phyloP scores from a whole-genome alignment of 2,113 vertebrate species.

The Silurus asotus region DNA sequence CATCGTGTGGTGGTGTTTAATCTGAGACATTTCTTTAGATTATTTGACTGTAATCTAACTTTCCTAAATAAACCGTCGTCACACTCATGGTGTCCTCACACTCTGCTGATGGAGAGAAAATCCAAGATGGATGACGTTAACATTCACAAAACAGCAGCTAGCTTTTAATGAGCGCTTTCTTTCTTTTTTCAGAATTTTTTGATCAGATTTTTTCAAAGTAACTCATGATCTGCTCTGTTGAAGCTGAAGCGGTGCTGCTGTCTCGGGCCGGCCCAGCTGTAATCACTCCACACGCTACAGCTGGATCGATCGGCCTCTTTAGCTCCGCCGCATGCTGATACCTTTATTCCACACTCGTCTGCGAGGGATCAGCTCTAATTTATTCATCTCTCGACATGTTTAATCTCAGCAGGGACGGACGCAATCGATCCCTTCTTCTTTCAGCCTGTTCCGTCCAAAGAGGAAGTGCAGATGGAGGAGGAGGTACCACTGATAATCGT shows the following conservation, averaged over 20 bases:
- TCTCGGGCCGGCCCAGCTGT: conserved; percentile 12
- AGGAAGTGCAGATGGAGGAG: conserved; percentile 11
- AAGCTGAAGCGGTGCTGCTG: background rate
- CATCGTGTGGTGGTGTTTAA: background rate
- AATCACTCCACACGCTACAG: conserved; percentile 26
- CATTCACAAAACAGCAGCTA: background rate
- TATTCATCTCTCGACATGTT: conserved; percentile 39
- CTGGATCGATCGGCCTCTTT: conserved; percentile 40
- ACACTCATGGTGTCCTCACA: background rate
- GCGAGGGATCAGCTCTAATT: conserved; percentile 37
- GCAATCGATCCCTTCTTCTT: conserved; percentile 32
- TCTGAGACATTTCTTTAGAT: background rate
- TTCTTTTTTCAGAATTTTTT: background rate
- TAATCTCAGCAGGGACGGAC: conserved; percentile 32
- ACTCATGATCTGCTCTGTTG: background rate
- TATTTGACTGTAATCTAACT: background rate
- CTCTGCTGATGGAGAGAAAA: background rate
- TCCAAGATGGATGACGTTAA: background rate
- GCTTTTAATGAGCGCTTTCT: background rate
- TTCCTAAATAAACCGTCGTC: background rate
- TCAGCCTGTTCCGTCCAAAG: conserved; percentile 20
- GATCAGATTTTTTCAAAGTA: background rate
- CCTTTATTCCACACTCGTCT: conserved; percentile 41
- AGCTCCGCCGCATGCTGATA: conserved; percentile 32
- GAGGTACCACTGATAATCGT: conserved; percentile 27